Evolutionary conservation across 2,113 vertebrate species (phyloP).

Genomic region (Odocoileus virginianus): DNA sequence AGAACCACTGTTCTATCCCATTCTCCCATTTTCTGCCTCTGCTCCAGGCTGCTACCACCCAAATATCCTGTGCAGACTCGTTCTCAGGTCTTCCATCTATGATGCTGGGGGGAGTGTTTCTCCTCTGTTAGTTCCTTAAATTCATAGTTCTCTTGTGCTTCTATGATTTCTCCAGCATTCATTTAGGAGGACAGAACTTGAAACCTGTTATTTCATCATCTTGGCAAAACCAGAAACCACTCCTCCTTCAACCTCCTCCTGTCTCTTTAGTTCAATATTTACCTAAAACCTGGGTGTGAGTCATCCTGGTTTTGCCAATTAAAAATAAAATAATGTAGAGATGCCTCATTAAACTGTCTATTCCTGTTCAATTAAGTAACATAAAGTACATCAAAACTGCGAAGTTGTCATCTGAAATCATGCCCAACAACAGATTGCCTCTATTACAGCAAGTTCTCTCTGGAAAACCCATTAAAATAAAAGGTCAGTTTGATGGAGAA

Average conservation of each 20-base stretch:
- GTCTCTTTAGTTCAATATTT: constrained; percentile 23
- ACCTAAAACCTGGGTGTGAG: neutral
- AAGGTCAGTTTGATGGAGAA: constrained; percentile 25
- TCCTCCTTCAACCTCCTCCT: neutral
- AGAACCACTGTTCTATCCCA: neutral
- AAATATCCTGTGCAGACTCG: neutral
- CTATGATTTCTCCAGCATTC: neutral
- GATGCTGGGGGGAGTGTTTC: neutral
- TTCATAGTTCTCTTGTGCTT: neutral
- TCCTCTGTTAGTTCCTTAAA: neutral
- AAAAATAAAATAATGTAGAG: constrained; percentile 11
- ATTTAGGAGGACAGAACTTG: neutral
- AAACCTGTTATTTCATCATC: neutral
- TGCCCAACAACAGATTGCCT: neutral
- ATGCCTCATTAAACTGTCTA: neutral
- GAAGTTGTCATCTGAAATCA: neutral
- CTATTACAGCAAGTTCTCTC: neutral
- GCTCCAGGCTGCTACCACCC: neutral
- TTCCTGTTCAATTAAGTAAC: constrained; percentile 18
- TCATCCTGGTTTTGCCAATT: neutral
- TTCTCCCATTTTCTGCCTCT: neutral
- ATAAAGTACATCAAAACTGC: neutral
- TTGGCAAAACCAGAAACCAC: neutral
- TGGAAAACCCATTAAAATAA: constrained; percentile 39
- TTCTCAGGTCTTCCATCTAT: neutral